phyloP scores from a whole-genome alignment of 2,797 vertebrate species.

The Microctenopoma lineatum region DNA sequence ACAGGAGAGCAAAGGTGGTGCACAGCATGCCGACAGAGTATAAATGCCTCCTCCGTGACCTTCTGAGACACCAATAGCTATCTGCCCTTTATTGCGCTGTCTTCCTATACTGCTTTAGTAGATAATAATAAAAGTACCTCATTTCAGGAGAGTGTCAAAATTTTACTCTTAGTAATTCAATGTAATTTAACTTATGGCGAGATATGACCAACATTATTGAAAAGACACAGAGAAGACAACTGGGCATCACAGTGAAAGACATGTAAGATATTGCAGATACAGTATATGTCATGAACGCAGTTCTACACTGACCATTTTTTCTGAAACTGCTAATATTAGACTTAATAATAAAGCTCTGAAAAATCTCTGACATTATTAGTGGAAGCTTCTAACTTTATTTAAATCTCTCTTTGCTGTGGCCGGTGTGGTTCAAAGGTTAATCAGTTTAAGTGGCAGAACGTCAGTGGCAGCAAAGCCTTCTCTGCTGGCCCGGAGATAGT shows the following conservation, averaged over 20 bases:
- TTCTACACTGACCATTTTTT: conserved; percentile 23
- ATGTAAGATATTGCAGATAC: not conserved
- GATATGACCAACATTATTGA: not conserved
- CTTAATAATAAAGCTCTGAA: not conserved
- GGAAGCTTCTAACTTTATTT: no score
- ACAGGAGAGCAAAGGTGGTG: conserved; percentile 34
- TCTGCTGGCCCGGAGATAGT: no score
- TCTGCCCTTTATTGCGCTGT: conserved; percentile 60
- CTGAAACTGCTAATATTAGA: conserved; percentile 39
- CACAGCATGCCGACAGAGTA: conserved; percentile 55
- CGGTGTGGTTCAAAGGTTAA: conserved; percentile 38
- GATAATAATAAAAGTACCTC: not conserved
- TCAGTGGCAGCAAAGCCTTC: no score
- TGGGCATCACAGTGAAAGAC: not conserved
- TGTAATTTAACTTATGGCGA: not conserved
- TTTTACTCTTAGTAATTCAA: not conserved
- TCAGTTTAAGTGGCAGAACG: no score
- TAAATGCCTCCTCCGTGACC: conserved; percentile 66
- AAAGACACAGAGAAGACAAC: conserved; percentile 6
- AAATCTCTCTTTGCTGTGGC: conserved; percentile 56
- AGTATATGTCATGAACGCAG: no score
- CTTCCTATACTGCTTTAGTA: conserved; percentile 42
- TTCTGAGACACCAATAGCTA: conserved; percentile 65
- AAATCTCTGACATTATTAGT: no score
- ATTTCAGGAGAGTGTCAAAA: conserved; percentile 8